Conservation (phyloP, 2,113 vertebrate species). For the Catharus fuscescens region DNA sequence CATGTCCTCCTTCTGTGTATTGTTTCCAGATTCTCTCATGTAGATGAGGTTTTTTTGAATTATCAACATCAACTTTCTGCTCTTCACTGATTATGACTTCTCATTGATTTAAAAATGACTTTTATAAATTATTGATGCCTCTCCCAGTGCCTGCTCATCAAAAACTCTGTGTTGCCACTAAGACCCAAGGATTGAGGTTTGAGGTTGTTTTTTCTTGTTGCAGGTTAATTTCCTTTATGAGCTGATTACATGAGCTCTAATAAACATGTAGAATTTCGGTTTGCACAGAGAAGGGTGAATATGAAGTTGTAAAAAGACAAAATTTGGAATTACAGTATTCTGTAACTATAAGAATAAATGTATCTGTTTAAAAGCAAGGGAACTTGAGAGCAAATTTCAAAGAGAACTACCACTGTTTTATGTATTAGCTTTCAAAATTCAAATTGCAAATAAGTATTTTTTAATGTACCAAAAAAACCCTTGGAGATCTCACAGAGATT, state of each 20-base stretch:
- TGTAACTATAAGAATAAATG: not conserved
- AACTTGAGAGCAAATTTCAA: not conserved
- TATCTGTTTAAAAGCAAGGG: not conserved
- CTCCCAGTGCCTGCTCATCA: not conserved
- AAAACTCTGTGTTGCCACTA: not conserved
- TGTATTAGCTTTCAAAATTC: not conserved
- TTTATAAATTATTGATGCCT: not conserved
- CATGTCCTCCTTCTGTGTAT: not conserved
- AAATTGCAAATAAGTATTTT: not conserved
- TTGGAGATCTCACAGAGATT: not conserved
- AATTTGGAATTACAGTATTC: not conserved
- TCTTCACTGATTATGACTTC: not conserved
- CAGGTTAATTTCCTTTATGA: not conserved
- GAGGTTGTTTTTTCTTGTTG: not conserved
- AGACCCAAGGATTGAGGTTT: not conserved
- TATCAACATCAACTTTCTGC: not conserved
- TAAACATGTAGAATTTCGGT: not conserved
- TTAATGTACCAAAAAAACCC: not conserved
- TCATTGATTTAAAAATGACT: not conserved
- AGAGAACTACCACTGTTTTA: not conserved
- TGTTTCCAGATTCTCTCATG: not conserved
- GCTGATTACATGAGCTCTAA: not conserved
- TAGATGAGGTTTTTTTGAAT: not conserved
- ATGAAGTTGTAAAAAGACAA: not conserved
- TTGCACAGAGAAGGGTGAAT: not conserved